Conservation (phyloP, 2,113 vertebrate species). For the Ramphastos sulfuratus region DNA sequence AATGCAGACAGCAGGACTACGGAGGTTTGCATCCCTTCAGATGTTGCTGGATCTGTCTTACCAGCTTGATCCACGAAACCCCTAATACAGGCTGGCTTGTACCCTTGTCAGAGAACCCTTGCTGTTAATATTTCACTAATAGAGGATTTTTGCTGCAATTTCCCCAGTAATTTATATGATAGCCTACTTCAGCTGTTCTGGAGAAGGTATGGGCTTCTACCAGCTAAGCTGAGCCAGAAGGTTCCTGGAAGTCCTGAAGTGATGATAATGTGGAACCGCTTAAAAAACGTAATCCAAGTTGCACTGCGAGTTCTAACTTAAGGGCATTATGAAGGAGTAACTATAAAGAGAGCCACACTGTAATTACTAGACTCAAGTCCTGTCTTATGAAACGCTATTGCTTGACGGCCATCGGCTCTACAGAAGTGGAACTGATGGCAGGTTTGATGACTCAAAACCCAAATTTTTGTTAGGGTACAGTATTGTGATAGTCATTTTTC, state of each 20-base stretch:
- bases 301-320: not conserved
- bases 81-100: not conserved
- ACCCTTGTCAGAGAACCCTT: not conserved
- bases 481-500: not conserved
- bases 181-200: not conserved
- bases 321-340: not conserved
- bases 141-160: not conserved
- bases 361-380: not conserved
- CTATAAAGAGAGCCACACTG: not conserved
- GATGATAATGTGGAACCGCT: not conserved
- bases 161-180: not conserved
- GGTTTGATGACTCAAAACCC: not conserved
- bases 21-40: not conserved
- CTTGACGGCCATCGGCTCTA: accelerated
- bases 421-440: not conserved
- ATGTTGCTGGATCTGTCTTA: not conserved
- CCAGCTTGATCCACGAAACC: not conserved
- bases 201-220: not conserved
- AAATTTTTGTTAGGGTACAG: not conserved
- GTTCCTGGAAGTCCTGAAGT: not conserved
- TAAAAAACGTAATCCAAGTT: not conserved
- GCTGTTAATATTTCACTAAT: not conserved
- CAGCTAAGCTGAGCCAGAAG: not conserved
- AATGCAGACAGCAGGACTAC: not conserved
- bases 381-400: not conserved